Base-by-base conservation (phyloP, 2,888 invertebrate species). In the Drosophila mayaguana region DNA sequence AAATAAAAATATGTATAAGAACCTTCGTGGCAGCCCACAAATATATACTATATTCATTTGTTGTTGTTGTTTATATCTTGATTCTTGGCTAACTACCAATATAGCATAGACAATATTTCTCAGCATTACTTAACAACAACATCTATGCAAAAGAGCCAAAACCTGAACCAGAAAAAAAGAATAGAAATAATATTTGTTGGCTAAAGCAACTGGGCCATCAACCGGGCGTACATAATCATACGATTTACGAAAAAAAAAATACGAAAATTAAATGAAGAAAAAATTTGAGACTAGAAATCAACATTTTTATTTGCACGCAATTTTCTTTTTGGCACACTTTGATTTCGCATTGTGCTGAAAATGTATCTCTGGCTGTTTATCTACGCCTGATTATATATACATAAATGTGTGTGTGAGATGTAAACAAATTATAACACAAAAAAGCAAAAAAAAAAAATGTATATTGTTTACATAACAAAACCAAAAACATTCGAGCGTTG, bases 401-500 rank as follows among this genome's bases (percentile, higher is more conserved):
- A 22, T 20, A 36, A 64, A 43, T 67, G 14, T 34, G 34, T 43
- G 22, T 45, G 45, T 20, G 43, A 74, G 88, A 84, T 89, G 85
- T 89, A 85, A 87, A 89, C 89, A 89, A 85, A 84, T 81, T 79
- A 79, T 77, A 75, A 51, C 40, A 51, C 25, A 63, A 67, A 66
- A 63, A 69, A 63, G 18, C 45, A 46, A 70, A 72, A 63, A 75
- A 72, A 70, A 63, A 70, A 1, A 48, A 28, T n/a, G 5, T 22
- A 53, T 45, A 84, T 87, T 87, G 87, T 87, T 87, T 87, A 87
- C 90, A 87, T 87, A 87, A 87, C 87, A 87, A 89, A 89, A 85
- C 64, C 76, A 68, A 73, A 79, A 80, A 66, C 71, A 78, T 69
- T 74, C 66, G 53, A 64, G 50, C 72, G 81, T 75, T 75, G 78